Percentiles rank a stretch among this genome's conserved stretches.
Evolutionary conservation across 2,113 vertebrate species (phyloP).

Genomic region (Stegostoma tigrinum): DNA sequence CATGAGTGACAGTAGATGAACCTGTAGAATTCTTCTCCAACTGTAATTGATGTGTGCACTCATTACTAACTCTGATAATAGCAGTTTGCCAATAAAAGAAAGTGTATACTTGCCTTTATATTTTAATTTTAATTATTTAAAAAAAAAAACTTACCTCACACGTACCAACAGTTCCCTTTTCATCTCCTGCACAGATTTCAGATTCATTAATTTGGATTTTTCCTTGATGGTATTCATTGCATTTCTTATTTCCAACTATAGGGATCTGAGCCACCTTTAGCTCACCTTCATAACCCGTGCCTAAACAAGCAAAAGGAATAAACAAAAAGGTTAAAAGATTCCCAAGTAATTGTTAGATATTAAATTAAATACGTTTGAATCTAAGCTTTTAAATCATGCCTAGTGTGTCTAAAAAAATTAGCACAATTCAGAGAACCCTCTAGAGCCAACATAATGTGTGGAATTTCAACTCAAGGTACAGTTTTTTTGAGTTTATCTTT

Average conservation of each 20-base stretch:
- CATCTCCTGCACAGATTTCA: conserved; percentile 86
- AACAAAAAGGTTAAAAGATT: not conserved
- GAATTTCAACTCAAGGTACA: too few species aligned
- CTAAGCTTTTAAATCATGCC: not conserved
- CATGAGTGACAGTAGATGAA: too few species aligned
- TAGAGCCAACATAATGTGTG: too few species aligned
- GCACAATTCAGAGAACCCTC: not conserved
- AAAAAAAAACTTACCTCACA: conserved; percentile 74
- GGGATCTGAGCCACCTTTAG: conserved; percentile 75
- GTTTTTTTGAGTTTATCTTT: not conserved
- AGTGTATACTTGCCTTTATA: not conserved
- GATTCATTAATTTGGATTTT: conserved; percentile 77
- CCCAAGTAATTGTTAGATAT: not conserved
- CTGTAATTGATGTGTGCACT: too few species aligned
- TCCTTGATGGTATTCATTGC: conserved; percentile 77
- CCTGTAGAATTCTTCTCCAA: too few species aligned
- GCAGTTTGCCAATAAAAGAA: not conserved
- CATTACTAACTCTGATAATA: too few species aligned
- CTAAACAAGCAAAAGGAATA: conserved; percentile 52
- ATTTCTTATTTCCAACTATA: conserved; percentile 76
- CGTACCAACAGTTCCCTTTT: conserved; percentile 74
- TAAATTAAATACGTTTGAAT: not conserved
- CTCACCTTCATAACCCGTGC: conserved; percentile 71
- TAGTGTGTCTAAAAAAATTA: not conserved
- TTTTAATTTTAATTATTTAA: conserved; percentile 24